phyloP scores from a whole-genome alignment of 1,140 invertebrate species.

The Drosophila gunungcola region DNA sequence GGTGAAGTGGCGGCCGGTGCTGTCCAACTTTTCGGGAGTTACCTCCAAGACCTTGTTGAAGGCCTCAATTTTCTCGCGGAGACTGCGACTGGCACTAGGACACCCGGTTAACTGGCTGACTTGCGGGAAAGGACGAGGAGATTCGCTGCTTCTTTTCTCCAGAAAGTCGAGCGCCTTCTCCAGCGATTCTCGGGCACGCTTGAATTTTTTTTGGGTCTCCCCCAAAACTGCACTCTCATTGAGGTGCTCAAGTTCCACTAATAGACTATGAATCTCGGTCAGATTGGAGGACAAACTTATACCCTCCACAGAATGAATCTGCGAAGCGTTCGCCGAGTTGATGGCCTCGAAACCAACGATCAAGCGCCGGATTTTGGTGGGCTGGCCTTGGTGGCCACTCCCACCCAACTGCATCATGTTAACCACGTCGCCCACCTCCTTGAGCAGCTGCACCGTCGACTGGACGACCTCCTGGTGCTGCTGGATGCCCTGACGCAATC shows the following conservation, averaged over 20 bases:
- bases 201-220: constrained; percentile 54
- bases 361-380: constrained; percentile 54
- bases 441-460: constrained; percentile 52
- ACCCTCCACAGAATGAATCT: background rate
- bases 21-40: constrained; percentile 3
- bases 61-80: constrained; percentile 57
- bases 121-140: background rate
- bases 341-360: constrained; percentile 63
- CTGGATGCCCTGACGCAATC: constrained; percentile 24
- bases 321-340: background rate
- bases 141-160: constrained; percentile 5
- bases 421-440: constrained; percentile 57
- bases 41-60: constrained; percentile 51
- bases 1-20: constrained; percentile 38
- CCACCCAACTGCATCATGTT: constrained; percentile 15
- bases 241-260: constrained; percentile 56
- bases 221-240: constrained; percentile 57
- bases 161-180: constrained; percentile 45
- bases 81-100: constrained; percentile 32
- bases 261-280: constrained; percentile 28
- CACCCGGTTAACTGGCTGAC: constrained; percentile 3
- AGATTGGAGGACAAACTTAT: constrained; percentile 18
- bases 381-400: constrained; percentile 1
- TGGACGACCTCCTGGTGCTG: constrained; percentile 46
- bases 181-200: constrained; percentile 60